These are phyloP conservation scores for Peromyscus leucopus DNA, from an alignment of 2,113 vertebrate species.

Conservation along the genomic window DNA sequence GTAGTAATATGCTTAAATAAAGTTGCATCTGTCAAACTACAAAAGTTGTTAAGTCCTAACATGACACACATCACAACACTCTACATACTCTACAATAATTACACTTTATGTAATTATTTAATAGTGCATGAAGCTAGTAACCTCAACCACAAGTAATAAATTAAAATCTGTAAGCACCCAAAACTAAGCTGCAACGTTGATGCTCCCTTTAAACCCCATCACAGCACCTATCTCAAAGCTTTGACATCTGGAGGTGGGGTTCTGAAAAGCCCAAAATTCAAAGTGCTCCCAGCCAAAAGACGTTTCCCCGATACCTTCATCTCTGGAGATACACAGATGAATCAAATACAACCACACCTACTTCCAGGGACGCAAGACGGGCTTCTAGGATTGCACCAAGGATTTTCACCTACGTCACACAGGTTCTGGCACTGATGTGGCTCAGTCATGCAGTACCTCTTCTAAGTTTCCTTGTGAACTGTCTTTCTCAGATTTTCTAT, in stretches of 20 bases:
- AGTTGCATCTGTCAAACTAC: slow-evolving; percentile 21
- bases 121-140: neutral
- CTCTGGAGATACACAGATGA: slow-evolving; percentile 25
- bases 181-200: neutral
- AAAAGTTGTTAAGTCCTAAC: neutral
- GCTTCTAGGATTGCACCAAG: neutral
- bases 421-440: neutral
- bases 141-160: neutral
- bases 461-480: neutral
- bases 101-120: neutral
- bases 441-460: neutral
- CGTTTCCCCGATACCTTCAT: neutral
- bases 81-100: neutral
- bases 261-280: neutral
- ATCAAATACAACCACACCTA: neutral
- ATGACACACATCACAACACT: neutral
- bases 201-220: neutral
- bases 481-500: neutral
- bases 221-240: neutral
- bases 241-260: neutral
- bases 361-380: neutral
- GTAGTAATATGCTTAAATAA: neutral
- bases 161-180: neutral
- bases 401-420: neutral
- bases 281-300: neutral